Base-by-base conservation (phyloP, 2,113 vertebrate species). In the Thunnus thynnus region DNA sequence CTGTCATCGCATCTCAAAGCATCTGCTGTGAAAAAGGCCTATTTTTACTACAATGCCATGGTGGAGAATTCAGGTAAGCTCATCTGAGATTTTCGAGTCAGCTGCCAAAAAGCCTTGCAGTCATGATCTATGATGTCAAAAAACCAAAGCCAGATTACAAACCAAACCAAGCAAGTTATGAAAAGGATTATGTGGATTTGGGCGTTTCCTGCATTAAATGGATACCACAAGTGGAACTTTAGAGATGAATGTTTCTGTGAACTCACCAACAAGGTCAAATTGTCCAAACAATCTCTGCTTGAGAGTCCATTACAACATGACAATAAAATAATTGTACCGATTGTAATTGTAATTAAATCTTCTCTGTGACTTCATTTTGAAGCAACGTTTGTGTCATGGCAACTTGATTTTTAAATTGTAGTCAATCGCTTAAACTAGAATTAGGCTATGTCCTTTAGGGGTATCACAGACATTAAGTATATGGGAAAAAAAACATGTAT, bases 61-160 rank as follows among this genome's bases (percentile, higher is more conserved):
- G 20, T 44, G 32, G 41, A 56, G 48, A 44, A 22, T 44, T 68
- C 20, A 72, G 16, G 3, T 2, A 55, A 12, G n/a, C 46, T 54
- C n/a, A 57, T 78, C 48, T 57, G 50, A 67, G 50, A 67, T 60
- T 41, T 52, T 54, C 20, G 20, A 56, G 10, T 25, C 30, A 55
- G 36, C 41, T 44, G 11, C 2, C 0, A 65, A 46, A 56, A 63
- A 62, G 13, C 4, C 30, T 54, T 52, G 25, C 4, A 14, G 14
- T 54, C 4, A 47, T 27, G 4, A 36, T 16, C 47, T 25, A 13
- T 52, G 30, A 64, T 32, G 9, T 57, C 16, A 63, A 13, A 51
- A 30, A 57, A 4, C 27, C 4, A 30, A 50, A 56, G 3, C 11
- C 13, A 50, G 17, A 57, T 17, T 10, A 62, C 8, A 20, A 57